Evolutionary conservation across 2,113 vertebrate genomes (phyloP).

Genomic region (Artemisiospiza belli): DNA sequence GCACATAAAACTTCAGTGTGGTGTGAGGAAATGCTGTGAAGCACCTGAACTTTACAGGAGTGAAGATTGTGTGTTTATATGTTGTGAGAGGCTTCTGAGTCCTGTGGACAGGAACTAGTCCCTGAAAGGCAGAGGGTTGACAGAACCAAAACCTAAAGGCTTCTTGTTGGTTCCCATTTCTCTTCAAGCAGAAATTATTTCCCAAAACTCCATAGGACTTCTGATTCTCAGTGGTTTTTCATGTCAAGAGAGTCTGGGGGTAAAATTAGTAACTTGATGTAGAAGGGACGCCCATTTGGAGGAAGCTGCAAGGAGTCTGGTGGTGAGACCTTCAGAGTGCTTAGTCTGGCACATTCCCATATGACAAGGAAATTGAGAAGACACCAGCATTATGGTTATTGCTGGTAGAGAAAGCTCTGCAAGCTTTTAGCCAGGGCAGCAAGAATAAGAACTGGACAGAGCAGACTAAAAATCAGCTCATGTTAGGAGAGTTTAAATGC

Average conservation of each 20-base stretch:
- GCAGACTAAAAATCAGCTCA: background rate
- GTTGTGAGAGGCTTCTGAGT: background rate
- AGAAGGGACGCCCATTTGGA: background rate
- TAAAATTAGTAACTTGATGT: background rate
- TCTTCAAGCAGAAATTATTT: background rate
- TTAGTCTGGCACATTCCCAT: background rate
- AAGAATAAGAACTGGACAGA: background rate
- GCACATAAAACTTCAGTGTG: background rate
- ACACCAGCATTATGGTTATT: background rate
- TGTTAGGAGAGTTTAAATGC: background rate
- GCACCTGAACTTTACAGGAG: background rate
- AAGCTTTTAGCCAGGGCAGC: background rate
- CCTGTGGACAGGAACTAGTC: background rate
- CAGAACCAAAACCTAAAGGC: background rate
- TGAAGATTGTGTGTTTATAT: background rate
- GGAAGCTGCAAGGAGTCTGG: background rate
- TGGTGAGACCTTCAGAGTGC: background rate
- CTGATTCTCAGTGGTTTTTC: background rate
- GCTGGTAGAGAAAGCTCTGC: background rate
- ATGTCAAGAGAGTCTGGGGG: background rate
- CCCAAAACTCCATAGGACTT: background rate
- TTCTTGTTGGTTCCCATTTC: background rate
- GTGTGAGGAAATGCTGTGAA: background rate
- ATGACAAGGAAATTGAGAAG: background rate
- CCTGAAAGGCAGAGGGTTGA: conserved; percentile 40